Base-by-base conservation (phyloP, 2,888 invertebrate genomes). In the Strigamia transsilvanica region DNA sequence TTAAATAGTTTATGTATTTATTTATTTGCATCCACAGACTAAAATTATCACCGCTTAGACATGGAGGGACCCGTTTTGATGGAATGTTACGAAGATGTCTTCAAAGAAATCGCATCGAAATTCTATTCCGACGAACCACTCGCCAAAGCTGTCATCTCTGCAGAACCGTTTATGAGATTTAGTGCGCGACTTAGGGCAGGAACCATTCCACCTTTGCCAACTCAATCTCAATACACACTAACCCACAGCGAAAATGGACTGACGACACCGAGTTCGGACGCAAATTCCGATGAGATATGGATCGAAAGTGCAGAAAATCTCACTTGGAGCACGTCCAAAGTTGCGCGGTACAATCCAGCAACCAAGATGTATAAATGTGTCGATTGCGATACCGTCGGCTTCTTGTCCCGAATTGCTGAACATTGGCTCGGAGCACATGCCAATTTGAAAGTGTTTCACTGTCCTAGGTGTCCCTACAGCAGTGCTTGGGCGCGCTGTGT, bases 41-140 rank as follows among this genome's bases (percentile, higher is more conserved):
- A 15, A 46, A 46, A 46, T 46, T 46, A n/a, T 46, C 46, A 13
- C 2, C n/a, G n/a, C n/a, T n/a, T n/a, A n/a, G n/a, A n/a, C 82
- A 83, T 83, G 83, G 83, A 83, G 82, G 83, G 83, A 32, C 83
- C 83, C 13, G 83, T 83, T 66, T 61, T 83, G 73, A 83, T 83
- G 83, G 85, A 85, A 78, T 83, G 83, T 88, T 92, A 94, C 90
- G 94, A 94, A 89, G 94, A 94, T 87, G 94, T 94, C 93, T 94
- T 94, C 88, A 95, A 95, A 89, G 96, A 96, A 91, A 95, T 96
- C 87, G 95, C 95, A 84, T 92, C 94, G 88, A 96, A 96, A 90
- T 90, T 96, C 85, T 96, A 95, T 89, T 95, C 84, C 94, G 82
- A 84, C 51, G 83, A 82, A 21, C 83, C 82, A 34, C 81, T 82